A percentile compares a stretch with the other conserved stretches of the same genome.
These are phyloP conservation scores for Canis aureus DNA, from an alignment of 2,113 vertebrate genomes.

Conservation along the genomic window DNA sequence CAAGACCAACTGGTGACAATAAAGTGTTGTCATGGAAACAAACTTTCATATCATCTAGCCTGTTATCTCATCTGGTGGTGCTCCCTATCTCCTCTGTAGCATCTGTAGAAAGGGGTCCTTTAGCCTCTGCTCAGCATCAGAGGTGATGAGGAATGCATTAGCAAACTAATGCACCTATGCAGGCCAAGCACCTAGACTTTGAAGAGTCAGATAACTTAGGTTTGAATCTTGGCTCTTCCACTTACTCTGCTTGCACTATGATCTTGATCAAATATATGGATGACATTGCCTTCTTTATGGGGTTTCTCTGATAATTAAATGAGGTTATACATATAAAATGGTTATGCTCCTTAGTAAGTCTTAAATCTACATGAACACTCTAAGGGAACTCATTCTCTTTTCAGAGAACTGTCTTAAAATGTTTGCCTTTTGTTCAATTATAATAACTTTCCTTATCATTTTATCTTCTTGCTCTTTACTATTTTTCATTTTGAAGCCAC, in stretches of 20 bases:
- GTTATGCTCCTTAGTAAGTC: neutral
- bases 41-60: neutral
- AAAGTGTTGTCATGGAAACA: neutral
- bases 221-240: neutral
- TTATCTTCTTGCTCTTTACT: neutral
- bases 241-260: neutral
- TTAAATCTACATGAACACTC: neutral
- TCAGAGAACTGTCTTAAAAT: neutral
- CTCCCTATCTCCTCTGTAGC: neutral
- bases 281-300: neutral
- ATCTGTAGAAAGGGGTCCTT: neutral
- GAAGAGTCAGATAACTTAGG: neutral
- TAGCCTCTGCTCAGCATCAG: neutral
- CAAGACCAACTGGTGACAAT: neutral
- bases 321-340: neutral
- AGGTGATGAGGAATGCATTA: neutral
- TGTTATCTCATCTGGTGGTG: neutral
- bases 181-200: neutral
- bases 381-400: neutral
- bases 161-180: too few species aligned
- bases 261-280: neutral
- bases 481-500: neutral
- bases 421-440: neutral
- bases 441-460: neutral
- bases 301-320: slow-evolving; percentile 12